Evolutionary conservation across 2,113 vertebrate genomes (phyloP).

Genomic region (Zosterops japonicus): DNA sequence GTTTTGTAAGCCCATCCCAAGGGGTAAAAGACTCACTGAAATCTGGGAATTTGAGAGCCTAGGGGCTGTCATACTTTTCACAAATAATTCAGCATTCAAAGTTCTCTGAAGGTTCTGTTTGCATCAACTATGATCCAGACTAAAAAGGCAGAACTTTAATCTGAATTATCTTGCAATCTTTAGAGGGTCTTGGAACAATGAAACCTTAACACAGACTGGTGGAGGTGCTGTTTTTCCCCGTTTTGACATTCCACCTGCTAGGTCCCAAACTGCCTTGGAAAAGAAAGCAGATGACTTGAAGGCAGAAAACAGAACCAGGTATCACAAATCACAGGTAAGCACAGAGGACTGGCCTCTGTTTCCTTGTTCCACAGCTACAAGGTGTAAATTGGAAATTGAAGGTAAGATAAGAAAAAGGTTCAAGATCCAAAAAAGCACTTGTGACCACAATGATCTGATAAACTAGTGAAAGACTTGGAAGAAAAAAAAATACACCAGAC

Average conservation of each 20-base stretch:
- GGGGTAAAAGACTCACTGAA: background rate
- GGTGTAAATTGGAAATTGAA: background rate
- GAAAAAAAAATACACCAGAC: background rate
- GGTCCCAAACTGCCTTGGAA: background rate
- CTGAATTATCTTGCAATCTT: background rate
- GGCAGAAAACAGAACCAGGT: background rate
- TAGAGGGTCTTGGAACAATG: background rate
- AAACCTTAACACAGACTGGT: fast-evolving
- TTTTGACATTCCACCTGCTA: background rate
- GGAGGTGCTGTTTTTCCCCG: background rate
- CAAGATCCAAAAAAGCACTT: background rate
- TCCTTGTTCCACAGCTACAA: background rate
- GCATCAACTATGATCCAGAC: background rate
- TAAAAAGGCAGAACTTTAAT: background rate
- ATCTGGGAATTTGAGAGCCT: background rate
- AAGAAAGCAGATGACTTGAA: background rate
- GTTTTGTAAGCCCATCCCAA: background rate
- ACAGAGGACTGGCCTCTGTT: background rate
- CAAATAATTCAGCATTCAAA: background rate
- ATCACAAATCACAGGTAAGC: background rate
- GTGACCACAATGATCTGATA: background rate
- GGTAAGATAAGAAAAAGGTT: background rate
- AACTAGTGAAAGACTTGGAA: background rate
- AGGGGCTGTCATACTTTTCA: background rate
- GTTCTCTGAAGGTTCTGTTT: background rate